Percentiles rank a stretch among this genome's conserved stretches.
Evolutionary conservation across 2,113 vertebrate genomes (phyloP).

Genomic region (Ageneiosus marmoratus): DNA sequence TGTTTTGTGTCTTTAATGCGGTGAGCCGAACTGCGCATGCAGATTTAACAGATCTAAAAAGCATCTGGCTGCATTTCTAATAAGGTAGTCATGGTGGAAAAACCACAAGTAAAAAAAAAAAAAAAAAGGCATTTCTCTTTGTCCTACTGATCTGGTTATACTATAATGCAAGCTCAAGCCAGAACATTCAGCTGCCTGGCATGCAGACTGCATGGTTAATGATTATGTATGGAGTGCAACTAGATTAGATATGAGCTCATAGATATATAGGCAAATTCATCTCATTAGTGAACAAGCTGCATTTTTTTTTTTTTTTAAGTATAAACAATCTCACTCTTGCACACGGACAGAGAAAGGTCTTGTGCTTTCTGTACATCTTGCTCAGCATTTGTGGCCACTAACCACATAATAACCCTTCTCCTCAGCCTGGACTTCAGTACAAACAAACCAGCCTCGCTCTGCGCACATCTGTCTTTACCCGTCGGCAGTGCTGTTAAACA

Average conservation of each 20-base stretch:
- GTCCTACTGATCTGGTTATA: background rate
- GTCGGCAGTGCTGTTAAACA: background rate
- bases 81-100: background rate
- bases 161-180: background rate
- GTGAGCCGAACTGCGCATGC: background rate
- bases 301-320: background rate
- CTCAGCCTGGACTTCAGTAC: slow-evolving; percentile 1
- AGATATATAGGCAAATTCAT: slow-evolving; percentile 3
- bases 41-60: slow-evolving; percentile 9
- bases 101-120: background rate
- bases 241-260: background rate
- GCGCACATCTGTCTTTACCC: background rate
- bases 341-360: background rate
- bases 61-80: slow-evolving; percentile 6
- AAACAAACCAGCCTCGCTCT: background rate
- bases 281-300: background rate
- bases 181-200: background rate
- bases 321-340: background rate
- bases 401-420: background rate
- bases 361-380: background rate
- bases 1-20: background rate
- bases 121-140: background rate
- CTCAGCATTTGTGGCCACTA: background rate
- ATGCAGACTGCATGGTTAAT: slow-evolving; percentile 7
- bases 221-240: slow-evolving; percentile 22